Conservation (phyloP, 53 echinoderm and acorn worm genomes). For the Henricia sp. region DNA sequence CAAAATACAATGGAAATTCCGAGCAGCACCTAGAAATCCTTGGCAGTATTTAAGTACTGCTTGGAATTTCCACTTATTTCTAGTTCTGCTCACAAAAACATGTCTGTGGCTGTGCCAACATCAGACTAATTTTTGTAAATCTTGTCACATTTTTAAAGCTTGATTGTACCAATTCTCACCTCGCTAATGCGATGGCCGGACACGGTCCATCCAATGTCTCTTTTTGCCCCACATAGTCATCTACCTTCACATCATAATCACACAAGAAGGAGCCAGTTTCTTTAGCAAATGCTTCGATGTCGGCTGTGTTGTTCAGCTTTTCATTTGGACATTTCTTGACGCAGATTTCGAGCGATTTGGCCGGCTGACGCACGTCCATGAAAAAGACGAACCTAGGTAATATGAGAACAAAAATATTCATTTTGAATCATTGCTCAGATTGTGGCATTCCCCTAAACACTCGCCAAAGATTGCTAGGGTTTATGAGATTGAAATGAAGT, state of each 20-base stretch:
- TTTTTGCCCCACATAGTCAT: conserved; percentile 46
- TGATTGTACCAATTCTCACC: conserved; percentile 61
- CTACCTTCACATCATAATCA: conserved; percentile 63
- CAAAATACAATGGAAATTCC: too few relatives aligned
- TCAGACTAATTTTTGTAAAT: too few relatives aligned
- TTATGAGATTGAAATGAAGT: too few relatives aligned
- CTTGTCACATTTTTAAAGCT: too few relatives aligned
- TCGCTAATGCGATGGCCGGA: conserved; percentile 63
- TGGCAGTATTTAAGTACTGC: too few relatives aligned
- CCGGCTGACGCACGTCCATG: conserved; percentile 81
- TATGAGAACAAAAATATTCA: not conserved
- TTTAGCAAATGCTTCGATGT: conserved; percentile 68
- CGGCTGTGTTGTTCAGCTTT: conserved; percentile 57
- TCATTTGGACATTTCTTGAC: conserved; percentile 81
- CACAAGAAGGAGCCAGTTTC: conserved; percentile 74
- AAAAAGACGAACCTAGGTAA: conserved; percentile 82
- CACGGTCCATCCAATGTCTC: conserved; percentile 73
- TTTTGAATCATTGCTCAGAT: too few relatives aligned
- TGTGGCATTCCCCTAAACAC: too few relatives aligned
- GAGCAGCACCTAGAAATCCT: too few relatives aligned
- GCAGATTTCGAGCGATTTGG: conserved; percentile 82
- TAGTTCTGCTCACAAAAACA: too few relatives aligned
- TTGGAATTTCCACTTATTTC: too few relatives aligned
- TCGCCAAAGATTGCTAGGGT: too few relatives aligned
- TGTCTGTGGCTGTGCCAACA: too few relatives aligned